A percentile compares a stretch with the other conserved stretches of the same genome.
Evolutionary conservation across 1,140 invertebrate genomes (phyloP).

Genomic region (Cyphomyrmex costatus): DNA sequence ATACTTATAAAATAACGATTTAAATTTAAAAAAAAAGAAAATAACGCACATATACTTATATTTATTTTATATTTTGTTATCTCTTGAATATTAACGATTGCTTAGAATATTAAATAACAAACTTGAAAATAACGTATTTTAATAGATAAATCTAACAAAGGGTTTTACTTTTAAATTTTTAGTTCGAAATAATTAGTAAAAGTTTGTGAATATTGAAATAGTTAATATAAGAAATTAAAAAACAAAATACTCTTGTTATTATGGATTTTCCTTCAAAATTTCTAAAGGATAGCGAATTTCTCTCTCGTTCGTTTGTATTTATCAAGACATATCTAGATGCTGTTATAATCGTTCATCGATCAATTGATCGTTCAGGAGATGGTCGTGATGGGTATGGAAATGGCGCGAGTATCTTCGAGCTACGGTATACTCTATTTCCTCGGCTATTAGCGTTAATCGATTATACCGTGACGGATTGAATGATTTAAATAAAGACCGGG

Average conservation of each 20-base stretch:
- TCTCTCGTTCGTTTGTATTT: not conserved
- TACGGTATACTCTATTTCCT: constrained; percentile 66
- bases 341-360: not conserved
- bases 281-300: not conserved
- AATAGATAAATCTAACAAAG: not conserved
- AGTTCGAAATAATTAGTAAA: not conserved
- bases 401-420: constrained; percentile 50
- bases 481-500: constrained; percentile 81
- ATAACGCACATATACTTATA: not conserved
- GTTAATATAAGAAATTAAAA: not conserved
- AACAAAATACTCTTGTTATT: not conserved
- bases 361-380: not conserved
- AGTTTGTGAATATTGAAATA: not conserved
- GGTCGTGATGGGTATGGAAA: constrained; percentile 30
- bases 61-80: not conserved
- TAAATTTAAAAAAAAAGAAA: too few relatives aligned
- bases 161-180: constrained; percentile 18
- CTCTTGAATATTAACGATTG: not conserved
- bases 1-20: not conserved
- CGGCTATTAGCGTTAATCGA: constrained; percentile 79
- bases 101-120: not conserved
- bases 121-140: too few relatives aligned
- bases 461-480: constrained; percentile 79
- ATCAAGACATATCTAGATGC: not conserved
- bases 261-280: constrained; percentile 1